Evolutionary conservation across 2,797 vertebrate species (phyloP).

Genomic region (Centropyge bicolor): DNA sequence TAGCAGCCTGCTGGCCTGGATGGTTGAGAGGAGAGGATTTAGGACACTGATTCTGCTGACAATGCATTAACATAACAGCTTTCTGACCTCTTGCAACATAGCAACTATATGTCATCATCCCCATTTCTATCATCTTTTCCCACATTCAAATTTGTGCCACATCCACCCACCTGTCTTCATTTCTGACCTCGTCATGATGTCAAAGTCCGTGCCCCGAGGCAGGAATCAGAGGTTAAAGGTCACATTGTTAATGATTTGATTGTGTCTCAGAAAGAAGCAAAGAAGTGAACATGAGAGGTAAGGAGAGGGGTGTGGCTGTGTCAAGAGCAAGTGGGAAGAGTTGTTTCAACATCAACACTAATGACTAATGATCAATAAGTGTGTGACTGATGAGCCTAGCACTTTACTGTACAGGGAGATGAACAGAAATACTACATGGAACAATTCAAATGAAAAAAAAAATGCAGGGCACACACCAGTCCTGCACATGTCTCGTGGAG

Average conservation of each 20-base stretch:
- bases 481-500: constrained; percentile 35
- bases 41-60: constrained; percentile 3
- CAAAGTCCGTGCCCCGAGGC: neutral
- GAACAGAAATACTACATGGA: neutral
- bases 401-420: neutral
- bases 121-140: neutral
- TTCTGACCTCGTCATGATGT: neutral
- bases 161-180: neutral
- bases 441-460: neutral
- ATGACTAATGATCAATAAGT: neutral
- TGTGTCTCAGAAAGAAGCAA: constrained; percentile 25
- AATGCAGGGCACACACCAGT: constrained; percentile 20
- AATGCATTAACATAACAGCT: constrained; percentile 4
- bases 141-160: neutral
- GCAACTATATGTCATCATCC: neutral
- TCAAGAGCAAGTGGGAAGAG: constrained; percentile 6
- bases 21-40: constrained; percentile 3
- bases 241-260: constrained; percentile 32
- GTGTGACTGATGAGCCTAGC: neutral
- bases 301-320: neutral
- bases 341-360: constrained; percentile 8
- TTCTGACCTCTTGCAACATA: constrained; percentile 18
- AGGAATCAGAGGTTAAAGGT: constrained; percentile 47
- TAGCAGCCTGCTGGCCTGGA: constrained; percentile 42
- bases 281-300: constrained; percentile 1